Base-by-base conservation (phyloP, 2,797 vertebrate species). In the Acomys russatus region DNA sequence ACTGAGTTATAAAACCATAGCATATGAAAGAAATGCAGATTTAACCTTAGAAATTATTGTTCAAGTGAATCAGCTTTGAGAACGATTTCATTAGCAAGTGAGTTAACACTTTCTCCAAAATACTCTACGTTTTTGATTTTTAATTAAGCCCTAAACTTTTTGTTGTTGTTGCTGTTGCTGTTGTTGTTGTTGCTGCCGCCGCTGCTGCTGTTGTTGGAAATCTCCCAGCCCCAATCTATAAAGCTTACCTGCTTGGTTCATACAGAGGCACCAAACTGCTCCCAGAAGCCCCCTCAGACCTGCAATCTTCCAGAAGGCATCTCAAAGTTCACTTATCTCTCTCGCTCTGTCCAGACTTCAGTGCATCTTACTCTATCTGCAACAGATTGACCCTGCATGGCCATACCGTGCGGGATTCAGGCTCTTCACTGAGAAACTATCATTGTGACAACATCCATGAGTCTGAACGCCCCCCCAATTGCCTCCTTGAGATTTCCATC, bases 1-100 rank as follows among this genome's bases (percentile, higher is more conserved):
- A 70, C 15, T 78, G 23, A 88, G 18, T 38, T 73, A 78, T 59
- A 51, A 94, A 85, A 71, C 30, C 25, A 5, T 54, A 90, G 82
- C 23, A 38, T 35, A 38, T 6, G 23, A 87, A 77, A 76, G 0
- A 74, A 80, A n/a, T 66, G 28, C 83, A 80, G 23, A 86, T 82
- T 86, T 77, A 74, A 54, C 91, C 51, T 78, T 23, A 84, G 35
- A 66, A 88, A 80, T 83, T 80, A 66, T 49, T n/a, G 12, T 87
- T 74, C 78, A 93, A 88, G 77, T 51, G 11, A 89, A 61, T 85
- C 11, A 9, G 3, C 74, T 89, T 76, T 92, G n/a, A 96, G 56
- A 92, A 49, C 18, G 15, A 77, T 90, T 90, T 92, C 2, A 78
- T 78, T 92, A 33, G 4, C 28, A 91, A 23, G 7, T 70, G 30